These are phyloP conservation scores for Linnaemya vulpina DNA, from an alignment of 2,888 invertebrate genomes.

Conservation along the genomic window DNA sequence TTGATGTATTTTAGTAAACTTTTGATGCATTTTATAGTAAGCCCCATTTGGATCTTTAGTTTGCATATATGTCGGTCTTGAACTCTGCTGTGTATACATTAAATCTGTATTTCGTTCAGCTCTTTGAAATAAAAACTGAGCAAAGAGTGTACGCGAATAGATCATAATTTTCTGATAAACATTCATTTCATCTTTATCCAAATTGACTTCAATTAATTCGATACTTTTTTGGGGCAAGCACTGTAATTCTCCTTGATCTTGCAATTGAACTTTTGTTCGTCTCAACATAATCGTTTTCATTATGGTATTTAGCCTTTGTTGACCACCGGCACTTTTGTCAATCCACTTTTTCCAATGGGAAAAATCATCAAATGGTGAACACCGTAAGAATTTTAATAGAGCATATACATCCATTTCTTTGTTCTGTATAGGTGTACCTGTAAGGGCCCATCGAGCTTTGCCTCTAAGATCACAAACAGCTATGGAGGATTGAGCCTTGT, in stretches of 20 bases:
- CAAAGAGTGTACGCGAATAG: slow-evolving; percentile 89
- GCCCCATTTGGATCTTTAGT: slow-evolving; percentile 83
- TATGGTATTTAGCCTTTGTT: slow-evolving; percentile 91
- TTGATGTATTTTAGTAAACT: slow-evolving; percentile 86
- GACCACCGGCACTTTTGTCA: slow-evolving; percentile 90
- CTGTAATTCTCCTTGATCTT: slow-evolving; percentile 85
- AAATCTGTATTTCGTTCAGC: slow-evolving; percentile 86
- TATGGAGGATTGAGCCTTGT: slow-evolving; percentile 89
- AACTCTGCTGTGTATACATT: slow-evolving; percentile 74
- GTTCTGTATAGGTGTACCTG: slow-evolving; percentile 98
- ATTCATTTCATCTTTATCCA: slow-evolving; percentile 88
- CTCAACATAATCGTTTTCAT: slow-evolving; percentile 93
- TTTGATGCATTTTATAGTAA: slow-evolving; percentile 87
- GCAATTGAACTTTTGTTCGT: slow-evolving; percentile 92
- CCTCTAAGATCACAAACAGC: slow-evolving; percentile 86
- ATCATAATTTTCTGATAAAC: slow-evolving; percentile 90
- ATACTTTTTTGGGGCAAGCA: slow-evolving; percentile 86
- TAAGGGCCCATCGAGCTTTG: slow-evolving; percentile 91
- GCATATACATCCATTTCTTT: slow-evolving; percentile 93
- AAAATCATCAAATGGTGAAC: slow-evolving; percentile 94
- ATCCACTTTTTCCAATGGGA: slow-evolving; percentile 96
- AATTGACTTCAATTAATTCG: slow-evolving; percentile 85
- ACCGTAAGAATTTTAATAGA: slow-evolving; percentile 91
- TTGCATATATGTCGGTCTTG: slow-evolving; percentile 79
- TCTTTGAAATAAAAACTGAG: slow-evolving; percentile 89